Percentiles rank a stretch among this genome's conserved stretches.
These are phyloP conservation scores for Aphelenchoides bicaudatus DNA, from an alignment of 2,888 invertebrate species.

Conservation along the genomic window DNA sequence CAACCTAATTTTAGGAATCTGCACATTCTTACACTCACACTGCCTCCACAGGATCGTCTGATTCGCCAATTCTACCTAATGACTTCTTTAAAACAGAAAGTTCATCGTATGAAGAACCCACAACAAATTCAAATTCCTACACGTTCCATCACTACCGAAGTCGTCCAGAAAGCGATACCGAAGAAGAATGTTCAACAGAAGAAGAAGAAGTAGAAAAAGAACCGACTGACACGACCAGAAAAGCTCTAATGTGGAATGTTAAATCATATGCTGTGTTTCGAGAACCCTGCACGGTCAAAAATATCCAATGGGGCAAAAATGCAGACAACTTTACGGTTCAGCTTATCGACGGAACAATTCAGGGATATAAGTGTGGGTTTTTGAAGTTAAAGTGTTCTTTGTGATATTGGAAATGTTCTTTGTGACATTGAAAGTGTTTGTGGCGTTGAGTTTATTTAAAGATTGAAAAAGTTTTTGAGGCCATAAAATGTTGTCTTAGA, in stretches of 20 bases:
- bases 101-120: too few species aligned
- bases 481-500: too few species aligned
- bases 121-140: too few species aligned
- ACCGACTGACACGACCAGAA: not conserved
- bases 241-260: slow-evolving; percentile 13
- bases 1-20: too few species aligned
- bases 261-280: slow-evolving; percentile 2
- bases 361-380: slow-evolving; percentile 14
- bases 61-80: slow-evolving; percentile 17
- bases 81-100: slow-evolving; percentile 9
- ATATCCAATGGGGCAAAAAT: slow-evolving; percentile 7
- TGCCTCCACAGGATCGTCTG: slow-evolving; percentile 1
- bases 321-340: slow-evolving; percentile 13
- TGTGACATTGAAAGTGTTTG: not conserved
- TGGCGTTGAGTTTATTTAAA: not conserved
- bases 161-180: too few species aligned
- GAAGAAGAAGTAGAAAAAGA: slow-evolving; percentile 18
- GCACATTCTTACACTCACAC: too few species aligned
- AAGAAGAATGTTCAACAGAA: not conserved
- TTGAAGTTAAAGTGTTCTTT: slow-evolving; percentile 1
- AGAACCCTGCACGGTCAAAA: not conserved
- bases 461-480: not conserved
- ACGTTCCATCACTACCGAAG: too few species aligned
- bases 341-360: slow-evolving; percentile 5
- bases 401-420: too few species aligned